These are phyloP conservation scores for Natrix natrix DNA, from an alignment of 2,797 vertebrate species.

Conservation along the genomic window DNA sequence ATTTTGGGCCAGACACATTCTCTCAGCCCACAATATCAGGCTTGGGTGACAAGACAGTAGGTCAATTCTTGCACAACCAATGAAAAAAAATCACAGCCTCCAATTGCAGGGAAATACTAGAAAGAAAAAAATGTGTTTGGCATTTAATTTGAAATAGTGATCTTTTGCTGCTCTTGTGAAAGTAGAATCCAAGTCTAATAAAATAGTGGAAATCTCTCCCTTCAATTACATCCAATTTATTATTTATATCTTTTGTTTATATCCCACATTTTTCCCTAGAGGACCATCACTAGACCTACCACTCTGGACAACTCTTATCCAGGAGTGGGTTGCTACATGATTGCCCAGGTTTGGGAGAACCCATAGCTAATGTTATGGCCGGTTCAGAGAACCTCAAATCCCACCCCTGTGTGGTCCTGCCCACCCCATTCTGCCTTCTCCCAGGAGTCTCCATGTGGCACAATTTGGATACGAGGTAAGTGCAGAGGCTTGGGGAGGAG, in stretches of 20 bases:
- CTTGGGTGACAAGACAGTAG: not conserved
- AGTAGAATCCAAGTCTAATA: not conserved
- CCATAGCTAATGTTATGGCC: too few relatives aligned
- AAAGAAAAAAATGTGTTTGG: not conserved
- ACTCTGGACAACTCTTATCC: not conserved
- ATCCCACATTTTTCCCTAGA: not conserved
- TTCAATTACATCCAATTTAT: not conserved
- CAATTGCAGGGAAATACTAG: not conserved
- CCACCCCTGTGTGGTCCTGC: too few relatives aligned
- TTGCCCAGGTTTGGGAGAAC: too few relatives aligned
- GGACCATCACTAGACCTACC: not conserved
- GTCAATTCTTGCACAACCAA: not conserved
- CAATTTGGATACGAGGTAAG: too few relatives aligned
- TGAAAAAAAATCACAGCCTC: not conserved
- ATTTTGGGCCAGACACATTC: not conserved
- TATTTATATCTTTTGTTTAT: not conserved
- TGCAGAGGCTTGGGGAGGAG: too few relatives aligned
- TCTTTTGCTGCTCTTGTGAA: not conserved
- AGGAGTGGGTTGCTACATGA: not conserved
- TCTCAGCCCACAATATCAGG: not conserved
- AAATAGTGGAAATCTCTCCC: not conserved
- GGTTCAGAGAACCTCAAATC: too few relatives aligned
- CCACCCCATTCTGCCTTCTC: too few relatives aligned
- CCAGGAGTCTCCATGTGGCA: too few relatives aligned
- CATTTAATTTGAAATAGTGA: not conserved